Conservation (phyloP, 1,140 invertebrate species). For the Drosophila yakuba region DNA sequence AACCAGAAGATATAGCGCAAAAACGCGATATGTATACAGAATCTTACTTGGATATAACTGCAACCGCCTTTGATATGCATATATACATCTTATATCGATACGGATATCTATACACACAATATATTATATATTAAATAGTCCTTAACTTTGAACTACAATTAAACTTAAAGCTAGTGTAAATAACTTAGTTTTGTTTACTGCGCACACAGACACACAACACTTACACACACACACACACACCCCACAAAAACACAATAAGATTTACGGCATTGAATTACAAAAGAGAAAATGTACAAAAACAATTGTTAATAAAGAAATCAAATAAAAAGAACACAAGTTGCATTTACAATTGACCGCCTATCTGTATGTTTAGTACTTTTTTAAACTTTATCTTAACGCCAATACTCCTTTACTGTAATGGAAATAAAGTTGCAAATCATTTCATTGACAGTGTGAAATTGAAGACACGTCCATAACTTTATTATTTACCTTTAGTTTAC, state of each 20-base stretch:
- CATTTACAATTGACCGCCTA: conserved; percentile 44
- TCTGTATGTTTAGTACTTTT: too few species aligned
- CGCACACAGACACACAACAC: conserved; percentile 54
- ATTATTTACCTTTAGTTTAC: too few species aligned
- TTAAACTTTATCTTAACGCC: too few species aligned
- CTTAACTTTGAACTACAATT: conserved; percentile 61
- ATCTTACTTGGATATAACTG: conserved; percentile 67
- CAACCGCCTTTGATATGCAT: conserved; percentile 80
- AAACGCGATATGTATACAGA: conserved; percentile 53
- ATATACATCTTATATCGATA: conserved; percentile 61
- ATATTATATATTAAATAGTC: conserved; percentile 65
- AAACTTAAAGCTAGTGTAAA: conserved; percentile 67
- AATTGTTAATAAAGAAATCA: conserved; percentile 74
- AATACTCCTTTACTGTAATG: too few species aligned
- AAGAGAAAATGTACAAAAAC: conserved; percentile 75
- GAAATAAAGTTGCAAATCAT: too few species aligned
- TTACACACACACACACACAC: conserved; percentile 27
- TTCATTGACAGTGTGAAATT: too few species aligned
- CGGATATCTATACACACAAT: conserved; percentile 46
- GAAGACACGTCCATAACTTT: too few species aligned
- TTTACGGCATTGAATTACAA: conserved; percentile 73
- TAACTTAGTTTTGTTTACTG: conserved; percentile 81
- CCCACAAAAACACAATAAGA: conserved; percentile 45
- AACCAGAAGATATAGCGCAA: conserved; percentile 35
- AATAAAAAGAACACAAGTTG: conserved; percentile 62